Conservation (phyloP, 2,113 vertebrate genomes). For the Brachypodius melanocephalos region DNA sequence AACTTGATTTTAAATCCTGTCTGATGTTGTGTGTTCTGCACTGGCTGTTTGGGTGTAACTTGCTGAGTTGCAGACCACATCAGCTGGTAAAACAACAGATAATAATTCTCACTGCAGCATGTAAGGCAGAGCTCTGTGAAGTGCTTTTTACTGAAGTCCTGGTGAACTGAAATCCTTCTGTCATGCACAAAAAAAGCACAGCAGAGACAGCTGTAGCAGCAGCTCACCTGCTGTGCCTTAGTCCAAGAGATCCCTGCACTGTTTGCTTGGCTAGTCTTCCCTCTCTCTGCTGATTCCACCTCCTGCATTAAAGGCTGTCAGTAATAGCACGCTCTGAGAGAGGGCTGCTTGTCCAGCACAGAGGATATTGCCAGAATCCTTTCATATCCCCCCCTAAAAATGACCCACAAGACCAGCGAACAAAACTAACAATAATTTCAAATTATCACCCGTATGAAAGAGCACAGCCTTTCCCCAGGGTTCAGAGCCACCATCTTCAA, state of each 20-base stretch:
- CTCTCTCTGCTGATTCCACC: neutral
- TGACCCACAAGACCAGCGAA: fast-evolving
- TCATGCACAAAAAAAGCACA: neutral
- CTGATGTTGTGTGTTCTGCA: neutral
- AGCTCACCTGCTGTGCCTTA: neutral
- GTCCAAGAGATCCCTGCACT: neutral
- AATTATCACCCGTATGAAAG: neutral
- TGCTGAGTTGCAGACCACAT: neutral
- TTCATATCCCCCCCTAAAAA: neutral
- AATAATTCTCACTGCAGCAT: neutral
- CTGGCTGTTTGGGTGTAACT: neutral
- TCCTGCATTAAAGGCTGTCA: neutral
- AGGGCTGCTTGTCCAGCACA: neutral
- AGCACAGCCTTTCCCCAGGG: neutral
- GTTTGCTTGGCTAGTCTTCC: neutral
- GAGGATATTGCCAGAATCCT: neutral
- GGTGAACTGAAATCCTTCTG: neutral
- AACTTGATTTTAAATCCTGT: neutral
- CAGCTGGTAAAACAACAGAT: neutral
- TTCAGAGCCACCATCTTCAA: neutral
- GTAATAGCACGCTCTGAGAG: neutral
- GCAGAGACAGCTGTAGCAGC: neutral
- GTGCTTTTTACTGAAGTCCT: neutral
- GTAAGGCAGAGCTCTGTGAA: neutral
- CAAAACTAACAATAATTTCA: neutral